Conservation (phyloP, 2,113 vertebrate species). For the Oreochromis tanganicae region DNA sequence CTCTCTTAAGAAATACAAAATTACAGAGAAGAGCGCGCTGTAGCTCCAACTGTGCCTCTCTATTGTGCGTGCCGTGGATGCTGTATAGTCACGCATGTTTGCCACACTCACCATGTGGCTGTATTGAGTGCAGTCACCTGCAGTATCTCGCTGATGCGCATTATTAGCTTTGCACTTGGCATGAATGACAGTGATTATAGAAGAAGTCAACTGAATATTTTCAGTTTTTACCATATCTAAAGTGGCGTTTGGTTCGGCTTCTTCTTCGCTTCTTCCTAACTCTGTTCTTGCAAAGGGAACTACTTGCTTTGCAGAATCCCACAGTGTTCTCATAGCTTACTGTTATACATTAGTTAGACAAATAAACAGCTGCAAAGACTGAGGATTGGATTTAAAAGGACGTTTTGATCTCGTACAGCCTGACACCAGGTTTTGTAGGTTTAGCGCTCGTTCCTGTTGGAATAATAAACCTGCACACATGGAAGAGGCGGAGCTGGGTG, state of each 20-base stretch:
- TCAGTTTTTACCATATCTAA: not conserved
- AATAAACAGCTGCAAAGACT: not conserved
- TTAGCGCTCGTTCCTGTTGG: not conserved
- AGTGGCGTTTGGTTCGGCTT: not conserved
- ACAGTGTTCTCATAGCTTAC: not conserved
- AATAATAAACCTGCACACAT: not conserved
- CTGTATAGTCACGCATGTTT: not conserved
- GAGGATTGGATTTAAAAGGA: not conserved
- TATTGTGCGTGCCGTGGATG: not conserved
- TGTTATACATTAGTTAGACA: not conserved
- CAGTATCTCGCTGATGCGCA: not conserved
- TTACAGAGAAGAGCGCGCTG: not conserved
- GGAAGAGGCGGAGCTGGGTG: not conserved
- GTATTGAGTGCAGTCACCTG: conserved; percentile 17
- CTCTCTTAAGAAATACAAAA: conserved; percentile 43
- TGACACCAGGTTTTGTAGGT: not conserved
- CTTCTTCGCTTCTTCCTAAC: not conserved
- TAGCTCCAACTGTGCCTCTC: not conserved
- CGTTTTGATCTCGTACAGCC: not conserved
- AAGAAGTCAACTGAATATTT: not conserved
- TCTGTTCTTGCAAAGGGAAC: not conserved
- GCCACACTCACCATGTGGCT: not conserved
- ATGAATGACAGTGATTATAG: conserved; percentile 24
- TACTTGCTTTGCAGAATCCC: not conserved
- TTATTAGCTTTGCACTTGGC: not conserved